These are phyloP conservation scores for Pocillopora grandis DNA, from an alignment of 92 coral and sea anemone species.

Conservation along the genomic window DNA sequence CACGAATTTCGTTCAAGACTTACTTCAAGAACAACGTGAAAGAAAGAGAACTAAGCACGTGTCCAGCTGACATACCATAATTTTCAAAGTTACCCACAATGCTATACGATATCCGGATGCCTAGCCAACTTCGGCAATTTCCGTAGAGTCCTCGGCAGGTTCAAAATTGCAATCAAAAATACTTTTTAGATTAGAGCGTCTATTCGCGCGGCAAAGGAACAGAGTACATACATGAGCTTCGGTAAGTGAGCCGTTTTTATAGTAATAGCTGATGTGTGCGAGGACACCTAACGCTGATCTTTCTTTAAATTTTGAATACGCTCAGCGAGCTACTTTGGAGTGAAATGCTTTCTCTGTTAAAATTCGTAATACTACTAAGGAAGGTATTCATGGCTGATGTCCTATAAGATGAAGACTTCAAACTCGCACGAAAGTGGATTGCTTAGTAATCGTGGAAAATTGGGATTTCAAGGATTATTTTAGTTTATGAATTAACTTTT, in stretches of 20 bases:
- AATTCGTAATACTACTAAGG: too few species aligned
- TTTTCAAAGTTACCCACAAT: constrained; percentile 47
- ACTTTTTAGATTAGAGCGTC: too few species aligned
- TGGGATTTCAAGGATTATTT: too few species aligned
- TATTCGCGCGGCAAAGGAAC: too few species aligned
- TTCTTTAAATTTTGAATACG: too few species aligned
- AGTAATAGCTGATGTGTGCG: background rate
- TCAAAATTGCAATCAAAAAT: background rate
- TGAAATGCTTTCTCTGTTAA: too few species aligned
- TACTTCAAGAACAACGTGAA: constrained; percentile 82
- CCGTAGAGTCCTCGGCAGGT: background rate
- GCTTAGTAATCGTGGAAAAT: too few species aligned
- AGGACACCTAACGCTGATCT: background rate
- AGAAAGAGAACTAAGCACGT: constrained; percentile 79
- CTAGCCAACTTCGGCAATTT: background rate
- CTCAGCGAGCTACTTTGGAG: too few species aligned
- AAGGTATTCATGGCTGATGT: too few species aligned
- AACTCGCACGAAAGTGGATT: too few species aligned
- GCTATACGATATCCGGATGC: background rate
- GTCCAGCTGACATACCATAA: constrained; percentile 73
- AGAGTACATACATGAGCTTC: background rate
- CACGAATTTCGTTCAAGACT: constrained; percentile 2
- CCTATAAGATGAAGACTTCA: too few species aligned
- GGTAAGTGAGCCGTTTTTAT: background rate
- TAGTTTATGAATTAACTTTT: too few species aligned